Evolutionary conservation across 1,140 invertebrate genomes (phyloP), one percentile per base, ranked within the genome.

Genomic region (Phortica variegata): DNA sequence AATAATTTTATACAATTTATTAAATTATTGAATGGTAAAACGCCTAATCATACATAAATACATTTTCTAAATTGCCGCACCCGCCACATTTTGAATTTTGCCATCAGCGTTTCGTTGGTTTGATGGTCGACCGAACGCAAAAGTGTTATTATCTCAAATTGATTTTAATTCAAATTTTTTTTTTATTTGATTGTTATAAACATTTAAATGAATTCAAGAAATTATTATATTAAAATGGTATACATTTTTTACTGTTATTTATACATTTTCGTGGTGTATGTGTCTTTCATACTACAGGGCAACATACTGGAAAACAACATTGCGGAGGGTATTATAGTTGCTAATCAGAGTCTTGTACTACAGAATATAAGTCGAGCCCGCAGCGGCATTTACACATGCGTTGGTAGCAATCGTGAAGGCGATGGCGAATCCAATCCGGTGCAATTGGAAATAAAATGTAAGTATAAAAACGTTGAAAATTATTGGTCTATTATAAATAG

Each of bases 361-460:
- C 89, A 91, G 75, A 84, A 84, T 43, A 87, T 93, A 34, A 87
- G 85, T 12, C 80, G 89, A 44, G 81, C 82, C 33, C 79, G 85
- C 43, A 84, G 86, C 1, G 91, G 91, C 2, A 81, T 85, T 52
- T 94, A 93, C 77, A 91, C 89, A 37, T 95, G 91, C 60, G 83
- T 89, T 3, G 90, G 89, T 9, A 85, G 83, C 61, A 94, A 94
- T 78, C 81, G 85, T 47, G 85, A 92, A 73, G 91, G 91, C 7
- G 89, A 92, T 60, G 89, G 89, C 0, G 85, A 87, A 56, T 93
- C 90, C 75, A 91, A 91, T 66, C 81, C 83, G 3, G 81, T 93
- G 2, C 81, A 85, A 57, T 77, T 94, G 57, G 87, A 91, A 76
- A 87, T 93, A 37, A 90, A 91, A 83, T 93, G 90, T 94, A 80